Percentiles rank a stretch among this genome's conserved stretches.
These are phyloP conservation scores for Euclidia mi DNA, from an alignment of 2,888 invertebrate species.

Conservation along the genomic window DNA sequence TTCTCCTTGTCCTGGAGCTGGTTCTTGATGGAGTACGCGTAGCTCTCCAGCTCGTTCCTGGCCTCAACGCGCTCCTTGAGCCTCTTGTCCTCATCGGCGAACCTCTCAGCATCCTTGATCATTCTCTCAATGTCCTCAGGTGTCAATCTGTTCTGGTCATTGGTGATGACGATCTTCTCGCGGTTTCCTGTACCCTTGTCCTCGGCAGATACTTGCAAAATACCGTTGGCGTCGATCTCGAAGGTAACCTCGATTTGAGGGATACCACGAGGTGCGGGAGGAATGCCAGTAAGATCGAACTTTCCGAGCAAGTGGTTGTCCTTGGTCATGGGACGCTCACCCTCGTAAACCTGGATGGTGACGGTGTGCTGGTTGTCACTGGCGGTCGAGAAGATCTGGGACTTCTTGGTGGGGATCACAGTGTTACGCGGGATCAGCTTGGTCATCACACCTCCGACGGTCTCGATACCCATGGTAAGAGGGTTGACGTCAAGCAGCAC, in stretches of 20 bases:
- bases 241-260: constrained; percentile 98
- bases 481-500: constrained; percentile 99
- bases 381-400: constrained; percentile 99
- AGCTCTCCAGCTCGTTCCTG: constrained; percentile 98
- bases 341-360: constrained; percentile 99
- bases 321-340: constrained; percentile 99
- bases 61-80: constrained; percentile 98
- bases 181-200: constrained; percentile 99
- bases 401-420: constrained; percentile 99
- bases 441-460: constrained; percentile 99
- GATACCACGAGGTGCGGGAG: constrained; percentile 97
- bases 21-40: constrained; percentile 99
- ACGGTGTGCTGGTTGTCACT: constrained; percentile 99
- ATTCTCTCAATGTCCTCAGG: constrained; percentile 99
- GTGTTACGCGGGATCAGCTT: constrained; percentile 99
- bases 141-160: constrained; percentile 98
- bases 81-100: constrained; percentile 99
- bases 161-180: constrained; percentile 99
- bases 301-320: constrained; percentile 99
- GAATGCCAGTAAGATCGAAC: constrained; percentile 99
- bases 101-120: constrained; percentile 99
- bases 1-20: constrained; percentile 99
- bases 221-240: constrained; percentile 98
- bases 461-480: constrained; percentile 99
- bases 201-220: constrained; percentile 98